Evolutionary conservation across 2,113 vertebrate genomes (phyloP).

Genomic region (Martes martes): DNA sequence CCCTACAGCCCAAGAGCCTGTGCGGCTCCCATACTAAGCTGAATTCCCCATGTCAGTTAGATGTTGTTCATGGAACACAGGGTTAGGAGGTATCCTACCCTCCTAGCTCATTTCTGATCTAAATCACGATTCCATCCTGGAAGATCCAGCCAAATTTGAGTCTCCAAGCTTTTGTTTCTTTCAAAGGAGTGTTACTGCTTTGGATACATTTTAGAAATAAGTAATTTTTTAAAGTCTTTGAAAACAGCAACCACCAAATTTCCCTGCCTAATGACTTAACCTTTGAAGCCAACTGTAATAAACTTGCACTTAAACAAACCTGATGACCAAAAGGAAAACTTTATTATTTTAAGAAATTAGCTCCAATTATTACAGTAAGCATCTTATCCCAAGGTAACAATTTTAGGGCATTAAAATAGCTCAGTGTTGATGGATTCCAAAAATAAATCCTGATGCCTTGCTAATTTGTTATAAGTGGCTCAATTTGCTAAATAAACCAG

Average conservation of each 20-base stretch:
- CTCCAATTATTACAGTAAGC: background rate
- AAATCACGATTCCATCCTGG: background rate
- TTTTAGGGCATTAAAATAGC: slow-evolving; percentile 4
- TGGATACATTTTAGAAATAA: background rate
- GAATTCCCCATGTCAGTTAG: background rate
- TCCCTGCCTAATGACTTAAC: background rate
- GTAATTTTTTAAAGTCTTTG: background rate
- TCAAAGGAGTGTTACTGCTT: background rate
- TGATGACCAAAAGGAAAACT: slow-evolving; percentile 1
- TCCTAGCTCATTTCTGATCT: background rate
- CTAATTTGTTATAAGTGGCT: background rate
- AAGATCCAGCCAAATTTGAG: background rate
- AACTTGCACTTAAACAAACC: slow-evolving; percentile 5
- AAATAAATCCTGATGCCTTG: background rate
- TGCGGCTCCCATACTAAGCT: background rate
- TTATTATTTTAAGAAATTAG: slow-evolving; percentile 35
- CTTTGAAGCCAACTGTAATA: slow-evolving; percentile 41
- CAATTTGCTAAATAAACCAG: slow-evolving; percentile 16
- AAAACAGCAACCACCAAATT: background rate
- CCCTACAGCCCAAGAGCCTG: background rate
- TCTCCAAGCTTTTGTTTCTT: background rate
- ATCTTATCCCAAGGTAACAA: background rate
- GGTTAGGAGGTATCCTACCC: background rate
- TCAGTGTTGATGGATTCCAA: background rate
- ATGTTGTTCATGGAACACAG: background rate